Evolutionary conservation across 1,140 invertebrate genomes (phyloP).

Genomic region (Neodiprion virginianus): DNA sequence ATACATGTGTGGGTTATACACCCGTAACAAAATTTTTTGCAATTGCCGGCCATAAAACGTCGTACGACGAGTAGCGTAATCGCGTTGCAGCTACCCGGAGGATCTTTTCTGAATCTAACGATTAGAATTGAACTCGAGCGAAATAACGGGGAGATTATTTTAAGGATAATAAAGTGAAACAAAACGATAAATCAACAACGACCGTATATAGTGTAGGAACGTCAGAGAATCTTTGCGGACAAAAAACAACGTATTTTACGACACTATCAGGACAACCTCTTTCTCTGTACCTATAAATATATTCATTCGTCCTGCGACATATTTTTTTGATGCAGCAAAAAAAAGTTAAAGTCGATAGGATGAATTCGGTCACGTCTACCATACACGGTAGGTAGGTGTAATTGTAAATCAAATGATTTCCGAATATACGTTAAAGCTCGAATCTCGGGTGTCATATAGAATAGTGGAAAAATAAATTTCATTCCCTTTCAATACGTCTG

Average conservation of each 20-base stretch:
- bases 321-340: not conserved
- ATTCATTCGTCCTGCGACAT: too few relatives aligned
- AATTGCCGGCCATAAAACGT: too few relatives aligned
- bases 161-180: not conserved
- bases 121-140: not conserved
- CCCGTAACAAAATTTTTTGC: too few relatives aligned
- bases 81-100: too few relatives aligned
- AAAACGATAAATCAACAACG: not conserved
- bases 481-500: too few relatives aligned
- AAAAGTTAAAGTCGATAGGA: not conserved
- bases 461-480: not conserved
- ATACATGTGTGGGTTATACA: too few relatives aligned
- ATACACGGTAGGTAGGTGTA: too few relatives aligned
- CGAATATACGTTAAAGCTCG: not conserved
- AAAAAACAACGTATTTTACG: not conserved
- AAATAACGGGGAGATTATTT: not conserved
- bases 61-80: too few relatives aligned
- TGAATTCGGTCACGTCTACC: too few relatives aligned
- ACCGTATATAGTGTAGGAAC: not conserved
- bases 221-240: not conserved
- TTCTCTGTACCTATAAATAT: not conserved
- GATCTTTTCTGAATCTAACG: too few relatives aligned
- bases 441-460: not conserved
- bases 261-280: not conserved
- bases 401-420: not conserved